A percentile compares a stretch with the other conserved stretches of the same genome.
Conservation (phyloP, 2,113 vertebrate species). For the Nanorana parkeri region DNA sequence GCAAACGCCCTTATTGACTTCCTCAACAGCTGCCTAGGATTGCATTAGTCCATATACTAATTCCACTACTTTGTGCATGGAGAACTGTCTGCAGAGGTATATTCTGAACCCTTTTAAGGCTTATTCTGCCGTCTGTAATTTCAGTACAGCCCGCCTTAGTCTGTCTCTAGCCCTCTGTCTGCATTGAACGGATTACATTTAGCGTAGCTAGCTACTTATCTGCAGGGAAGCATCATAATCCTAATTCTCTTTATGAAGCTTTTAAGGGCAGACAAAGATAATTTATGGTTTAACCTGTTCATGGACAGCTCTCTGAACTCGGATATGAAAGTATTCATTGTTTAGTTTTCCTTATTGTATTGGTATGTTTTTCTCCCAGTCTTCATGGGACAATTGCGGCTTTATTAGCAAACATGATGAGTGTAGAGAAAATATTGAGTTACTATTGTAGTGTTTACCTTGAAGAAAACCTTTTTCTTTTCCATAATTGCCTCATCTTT, state of each 20-base stretch:
- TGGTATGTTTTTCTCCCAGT: too few relatives aligned
- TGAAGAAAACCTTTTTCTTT: too few relatives aligned
- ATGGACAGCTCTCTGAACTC: too few relatives aligned
- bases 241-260: neutral
- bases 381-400: too few relatives aligned
- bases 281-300: too few relatives aligned
- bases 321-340: too few relatives aligned
- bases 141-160: neutral
- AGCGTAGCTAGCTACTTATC: neutral
- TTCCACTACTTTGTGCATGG: slow-evolving; percentile 23
- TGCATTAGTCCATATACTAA: slow-evolving; percentile 12
- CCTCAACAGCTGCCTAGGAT: neutral
- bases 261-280: neutral
- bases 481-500: too few relatives aligned
- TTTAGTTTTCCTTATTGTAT: too few relatives aligned
- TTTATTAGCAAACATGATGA: too few relatives aligned
- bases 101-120: neutral
- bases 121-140: neutral
- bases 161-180: slow-evolving; percentile 7
- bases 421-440: too few relatives aligned
- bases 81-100: neutral
- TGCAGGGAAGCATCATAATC: neutral
- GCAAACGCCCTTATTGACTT: slow-evolving; percentile 29
- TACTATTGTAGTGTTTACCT: too few relatives aligned
- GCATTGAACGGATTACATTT: slow-evolving; percentile 2